Base-by-base conservation (phyloP, 2,113 vertebrate genomes). In the Turnix velox region DNA sequence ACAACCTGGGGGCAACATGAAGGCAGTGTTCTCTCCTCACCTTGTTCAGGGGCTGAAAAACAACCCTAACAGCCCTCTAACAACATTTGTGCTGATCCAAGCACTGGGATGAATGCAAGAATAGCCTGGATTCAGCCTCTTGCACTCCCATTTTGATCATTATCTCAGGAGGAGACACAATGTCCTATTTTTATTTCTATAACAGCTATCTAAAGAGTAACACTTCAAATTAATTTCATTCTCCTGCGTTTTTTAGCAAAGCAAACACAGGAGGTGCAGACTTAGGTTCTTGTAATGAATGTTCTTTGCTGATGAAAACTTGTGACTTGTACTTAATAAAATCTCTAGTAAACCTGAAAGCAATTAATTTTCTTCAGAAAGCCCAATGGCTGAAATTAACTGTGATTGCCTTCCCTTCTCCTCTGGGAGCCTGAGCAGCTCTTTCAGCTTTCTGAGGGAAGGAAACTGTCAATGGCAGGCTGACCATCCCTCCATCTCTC, bases 301-400 rank as follows among this genome's bases (percentile, higher is more conserved):
- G 75, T 18, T 25, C 46, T 67, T 42, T 62, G 22, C 62, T 7
- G 45, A 16, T 8, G 48, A 23, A 45, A 83, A 17, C 20, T n/a
- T 23, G 30, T 35, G 16, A 7, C 15, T 17, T 9, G 25, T 54
- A 14, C 48, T 42, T 28, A 30, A 20, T 46, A 72, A 67, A 85
- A 6, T 12, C 12, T 31, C 28, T 39, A 33, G 7, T 9, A 49
- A 85, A 80, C 31, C 43, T n/a, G 23, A 27, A 45, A 43, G 6
- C 17, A 10, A 54, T 4, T 43, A 13, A 4, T 78, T 91, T 89
- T 65, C 39, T 54, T 51, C 61, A 17, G 28, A 48, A 67, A 72
- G 1, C 7, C 40, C 2, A 0, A 9, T 0, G 4, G 14, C 1
- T 59, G 59, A 42, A 43, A 30, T 45, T 35, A 8, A 9, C 7